phyloP scores from a whole-genome alignment of 2,797 vertebrate genomes.

The Sciurus carolinensis region DNA sequence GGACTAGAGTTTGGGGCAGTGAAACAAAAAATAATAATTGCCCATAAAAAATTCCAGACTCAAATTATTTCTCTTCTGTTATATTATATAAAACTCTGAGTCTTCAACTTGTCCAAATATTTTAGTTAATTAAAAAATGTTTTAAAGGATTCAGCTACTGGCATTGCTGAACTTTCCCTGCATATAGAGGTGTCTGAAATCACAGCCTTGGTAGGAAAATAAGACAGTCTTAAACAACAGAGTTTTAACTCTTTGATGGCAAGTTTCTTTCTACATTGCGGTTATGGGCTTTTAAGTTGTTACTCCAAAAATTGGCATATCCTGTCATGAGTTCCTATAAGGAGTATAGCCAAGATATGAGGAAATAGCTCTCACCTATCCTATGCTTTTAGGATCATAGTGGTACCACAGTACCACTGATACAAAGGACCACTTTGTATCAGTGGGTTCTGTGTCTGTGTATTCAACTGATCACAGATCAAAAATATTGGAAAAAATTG shows the following conservation, averaged over 20 bases:
- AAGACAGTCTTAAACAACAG: neutral
- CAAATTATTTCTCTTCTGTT: neutral
- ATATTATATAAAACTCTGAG: neutral
- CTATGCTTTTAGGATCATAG: neutral
- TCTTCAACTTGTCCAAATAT: neutral
- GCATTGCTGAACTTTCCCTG: neutral
- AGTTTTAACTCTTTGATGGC: neutral
- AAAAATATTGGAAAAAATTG: neutral
- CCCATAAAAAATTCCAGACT: neutral
- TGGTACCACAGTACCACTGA: neutral
- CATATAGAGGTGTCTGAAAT: neutral
- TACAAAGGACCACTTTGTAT: neutral
- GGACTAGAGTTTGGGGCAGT: neutral
- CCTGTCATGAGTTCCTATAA: neutral
- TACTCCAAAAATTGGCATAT: neutral
- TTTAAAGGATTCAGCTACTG: neutral
- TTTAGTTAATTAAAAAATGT: neutral
- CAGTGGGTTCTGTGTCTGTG: neutral
- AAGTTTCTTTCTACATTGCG: neutral
- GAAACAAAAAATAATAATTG: neutral
- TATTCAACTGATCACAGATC: neutral
- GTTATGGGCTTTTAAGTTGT: neutral
- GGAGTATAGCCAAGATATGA: neutral
- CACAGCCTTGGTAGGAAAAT: neutral
- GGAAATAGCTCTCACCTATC: neutral